These are phyloP conservation scores for Arbacia lixula DNA, from an alignment of 53 echinoderm and acorn worm genomes.

Conservation along the genomic window DNA sequence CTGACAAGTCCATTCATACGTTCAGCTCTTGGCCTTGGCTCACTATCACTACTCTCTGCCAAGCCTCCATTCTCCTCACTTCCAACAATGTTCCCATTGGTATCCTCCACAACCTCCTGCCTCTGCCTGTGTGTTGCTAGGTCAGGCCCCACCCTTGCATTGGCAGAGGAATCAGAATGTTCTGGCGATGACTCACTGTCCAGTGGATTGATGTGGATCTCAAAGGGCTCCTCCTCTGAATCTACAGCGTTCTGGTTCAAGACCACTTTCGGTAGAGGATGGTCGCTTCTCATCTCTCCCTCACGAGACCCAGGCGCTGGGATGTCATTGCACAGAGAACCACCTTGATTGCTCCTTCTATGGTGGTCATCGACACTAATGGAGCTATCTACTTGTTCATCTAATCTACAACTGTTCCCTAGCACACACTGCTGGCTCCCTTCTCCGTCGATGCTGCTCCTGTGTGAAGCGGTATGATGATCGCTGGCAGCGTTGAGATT, in stretches of 20 bases:
- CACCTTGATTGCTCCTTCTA: neutral
- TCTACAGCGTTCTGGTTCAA: neutral
- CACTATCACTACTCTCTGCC: neutral
- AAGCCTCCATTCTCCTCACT: neutral
- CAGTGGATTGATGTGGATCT: conserved; percentile 53
- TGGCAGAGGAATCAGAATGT: conserved; percentile 37
- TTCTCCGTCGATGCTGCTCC: no score
- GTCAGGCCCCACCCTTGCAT: neutral
- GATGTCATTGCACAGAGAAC: neutral
- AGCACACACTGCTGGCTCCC: no score
- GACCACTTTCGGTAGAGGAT: conserved; percentile 9
- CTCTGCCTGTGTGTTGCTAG: neutral
- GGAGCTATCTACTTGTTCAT: no score
- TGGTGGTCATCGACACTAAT: no score
- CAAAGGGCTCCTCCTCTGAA: conserved; percentile 53
- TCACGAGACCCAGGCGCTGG: neutral
- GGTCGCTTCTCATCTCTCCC: neutral
- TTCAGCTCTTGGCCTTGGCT: neutral
- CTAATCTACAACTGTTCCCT: no score
- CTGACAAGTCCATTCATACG: neutral
- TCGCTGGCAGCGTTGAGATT: no score
- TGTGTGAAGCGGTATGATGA: no score
- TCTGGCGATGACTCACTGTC: conserved; percentile 60
- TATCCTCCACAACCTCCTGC: neutral
- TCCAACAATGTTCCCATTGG: conserved; percentile 11